Evolutionary conservation across 2,797 vertebrate species (phyloP), one percentile per base, ranked within the genome.

Genomic region (Neosilurus mollespiculum): DNA sequence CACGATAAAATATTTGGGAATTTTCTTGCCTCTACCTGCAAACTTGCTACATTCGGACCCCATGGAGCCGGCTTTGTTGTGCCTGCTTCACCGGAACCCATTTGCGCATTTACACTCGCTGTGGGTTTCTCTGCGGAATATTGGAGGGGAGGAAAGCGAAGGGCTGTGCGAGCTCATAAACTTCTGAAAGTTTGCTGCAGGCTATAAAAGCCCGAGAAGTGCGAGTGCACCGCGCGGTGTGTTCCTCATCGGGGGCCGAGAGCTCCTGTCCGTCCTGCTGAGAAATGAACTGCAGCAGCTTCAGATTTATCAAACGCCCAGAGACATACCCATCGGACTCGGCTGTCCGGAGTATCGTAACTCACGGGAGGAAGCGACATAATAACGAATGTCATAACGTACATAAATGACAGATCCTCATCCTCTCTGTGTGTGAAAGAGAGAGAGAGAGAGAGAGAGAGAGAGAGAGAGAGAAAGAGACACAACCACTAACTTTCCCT

Each of bases 371-470:
- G 73, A 80, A 73, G 49, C 69, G 62, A 80, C 79, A 81, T 71
- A 26, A 86, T 87, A 64, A 82, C 82, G 73, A 53, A 66, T 18
- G 73, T 80, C 79, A 77, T 18, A 24, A 30, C 1, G 8, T 34
- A 59, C n/a, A 71, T 24, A 6, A 43, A 54, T 10, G 20, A 73
- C 56, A 75, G 20, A 58, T 59, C 9, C 15, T 51, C 24, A 24
- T 30, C 51, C 26, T 80, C 43, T 20, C 37, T 49, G n/a, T 59
- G 18, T n/a, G 61, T 72, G 80, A 20, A 3, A 37, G 26, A 58
- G 37, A 2, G n/a, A 24, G 49, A 4, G 49, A 16, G n/a, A 16
- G 49, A 53, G 49, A 16, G n/a, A 53, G 71, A 18, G 51, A 54
- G 15, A 18, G 71, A 6, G 8, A 20, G 14, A 78, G 18, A 15